phyloP scores from a whole-genome alignment of 2,888 invertebrate genomes.

The Hypena proboscidalis region DNA sequence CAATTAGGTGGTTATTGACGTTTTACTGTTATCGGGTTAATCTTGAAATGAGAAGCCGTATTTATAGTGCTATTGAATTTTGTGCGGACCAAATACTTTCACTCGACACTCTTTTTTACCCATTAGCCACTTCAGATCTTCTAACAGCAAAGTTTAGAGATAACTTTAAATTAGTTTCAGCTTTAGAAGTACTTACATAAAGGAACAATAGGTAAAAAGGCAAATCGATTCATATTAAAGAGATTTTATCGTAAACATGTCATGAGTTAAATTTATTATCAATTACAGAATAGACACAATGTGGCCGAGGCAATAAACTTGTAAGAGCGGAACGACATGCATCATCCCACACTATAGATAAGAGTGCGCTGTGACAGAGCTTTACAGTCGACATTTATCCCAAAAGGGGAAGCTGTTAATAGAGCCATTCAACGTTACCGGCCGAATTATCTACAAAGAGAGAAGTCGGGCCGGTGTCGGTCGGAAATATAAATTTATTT shows the following conservation, averaged over 20 bases:
- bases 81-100: constrained; percentile 34
- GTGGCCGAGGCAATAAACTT: constrained; percentile 26
- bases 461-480: constrained; percentile 74
- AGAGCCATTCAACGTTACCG: constrained; percentile 85
- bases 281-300: constrained; percentile 21
- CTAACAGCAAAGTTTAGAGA: not conserved
- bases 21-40: constrained; percentile 82
- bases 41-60: constrained; percentile 70
- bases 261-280: constrained; percentile 11
- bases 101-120: not conserved
- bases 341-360: constrained; percentile 64
- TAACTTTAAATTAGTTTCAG: constrained; percentile 2
- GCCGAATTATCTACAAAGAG: constrained; percentile 84
- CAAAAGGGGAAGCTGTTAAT: constrained; percentile 85
- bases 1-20: constrained; percentile 86
- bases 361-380: constrained; percentile 56
- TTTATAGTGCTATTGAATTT: constrained; percentile 61
- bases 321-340: constrained; percentile 31
- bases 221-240: not conserved
- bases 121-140: not conserved
- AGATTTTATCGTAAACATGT: constrained; percentile 1
- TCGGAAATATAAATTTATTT: constrained; percentile 85
- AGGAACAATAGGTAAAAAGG: constrained; percentile 1
- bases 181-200: too few relatives aligned
- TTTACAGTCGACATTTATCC: constrained; percentile 81